Evolutionary conservation across 2,888 invertebrate genomes (phyloP), one percentile per base, ranked within the genome.

Genomic region (Coenonympha glycerion): DNA sequence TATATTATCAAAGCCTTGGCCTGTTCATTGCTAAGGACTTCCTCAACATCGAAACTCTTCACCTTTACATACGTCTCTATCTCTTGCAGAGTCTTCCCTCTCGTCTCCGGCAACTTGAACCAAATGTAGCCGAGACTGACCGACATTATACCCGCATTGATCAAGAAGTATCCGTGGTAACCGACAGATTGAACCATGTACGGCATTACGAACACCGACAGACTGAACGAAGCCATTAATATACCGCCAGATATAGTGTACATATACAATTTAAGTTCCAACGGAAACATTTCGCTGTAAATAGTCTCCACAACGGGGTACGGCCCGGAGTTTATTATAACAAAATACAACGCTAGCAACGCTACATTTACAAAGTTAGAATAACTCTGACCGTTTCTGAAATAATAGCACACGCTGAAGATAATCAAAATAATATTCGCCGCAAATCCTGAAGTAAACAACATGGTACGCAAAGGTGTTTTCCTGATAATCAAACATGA

Each of bases 81-180:
- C n/a, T n/a, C n/a, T n/a, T n/a, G n/a, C n/a, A n/a, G n/a, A n/a
- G n/a, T n/a, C n/a, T n/a, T n/a, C n/a, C n/a, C n/a, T n/a, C n/a
- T n/a, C n/a, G 66, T 66, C 53, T 71, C 67, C 9, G 67, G 67
- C 30, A 67, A 57, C 26, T 26, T 26, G 2, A 9, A 26, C 31
- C 31, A 31, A n/a, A 9, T 11, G 11, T 31, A 31, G 2, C 31
- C 31, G 13, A 31, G 31, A 13, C 11, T 3, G 6, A 11, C 9
- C 5, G 31, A 11, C 31, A 31, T 31, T 3, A 31, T 9, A 13
- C 9, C 13, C 3, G 31, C 31, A 31, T 31, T 31, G 6, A 31
- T 8, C 2, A 31, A 13, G 13, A 11, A 31, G 2, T 11, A 31
- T 31, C 31, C 31, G 11, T 31, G 31, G 13, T 31, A 31, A 1